These are phyloP conservation scores for Synergus gifuensis DNA, from an alignment of 2,888 invertebrate genomes.

Conservation along the genomic window DNA sequence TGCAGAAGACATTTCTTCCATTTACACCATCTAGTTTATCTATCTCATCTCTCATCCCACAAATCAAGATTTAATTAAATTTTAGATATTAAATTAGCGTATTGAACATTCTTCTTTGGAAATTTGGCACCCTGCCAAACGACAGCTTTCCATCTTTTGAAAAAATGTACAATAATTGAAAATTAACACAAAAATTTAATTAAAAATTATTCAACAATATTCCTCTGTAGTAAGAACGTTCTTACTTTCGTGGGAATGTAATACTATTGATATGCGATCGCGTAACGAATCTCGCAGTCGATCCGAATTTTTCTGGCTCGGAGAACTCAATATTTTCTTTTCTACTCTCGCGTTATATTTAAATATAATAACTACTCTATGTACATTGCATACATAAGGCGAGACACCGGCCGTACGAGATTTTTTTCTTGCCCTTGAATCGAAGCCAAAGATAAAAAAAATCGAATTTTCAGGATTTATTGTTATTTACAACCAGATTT, in stretches of 20 bases:
- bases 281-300: slow-evolving; percentile 14
- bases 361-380: slow-evolving; percentile 69
- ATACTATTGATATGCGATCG: slow-evolving; percentile 11
- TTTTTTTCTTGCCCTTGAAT: neutral
- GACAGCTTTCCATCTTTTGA: neutral
- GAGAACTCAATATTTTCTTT: slow-evolving; percentile 44
- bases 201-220: neutral
- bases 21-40: slow-evolving; percentile 28
- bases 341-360: slow-evolving; percentile 54
- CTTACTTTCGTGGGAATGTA: slow-evolving; percentile 19
- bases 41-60: neutral
- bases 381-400: slow-evolving; percentile 67
- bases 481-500: slow-evolving; percentile 9
- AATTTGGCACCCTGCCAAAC: no score
- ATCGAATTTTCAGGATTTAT: neutral
- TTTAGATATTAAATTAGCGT: neutral
- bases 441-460: neutral
- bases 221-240: neutral
- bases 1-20: slow-evolving; percentile 26
- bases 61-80: neutral
- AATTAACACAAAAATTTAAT: neutral
- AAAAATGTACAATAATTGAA: neutral
- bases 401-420: slow-evolving; percentile 49
- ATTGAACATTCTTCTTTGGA: neutral
- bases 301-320: slow-evolving; percentile 29